Conservation (phyloP, 2,113 vertebrate genomes). For the Danionella cerebrum region DNA sequence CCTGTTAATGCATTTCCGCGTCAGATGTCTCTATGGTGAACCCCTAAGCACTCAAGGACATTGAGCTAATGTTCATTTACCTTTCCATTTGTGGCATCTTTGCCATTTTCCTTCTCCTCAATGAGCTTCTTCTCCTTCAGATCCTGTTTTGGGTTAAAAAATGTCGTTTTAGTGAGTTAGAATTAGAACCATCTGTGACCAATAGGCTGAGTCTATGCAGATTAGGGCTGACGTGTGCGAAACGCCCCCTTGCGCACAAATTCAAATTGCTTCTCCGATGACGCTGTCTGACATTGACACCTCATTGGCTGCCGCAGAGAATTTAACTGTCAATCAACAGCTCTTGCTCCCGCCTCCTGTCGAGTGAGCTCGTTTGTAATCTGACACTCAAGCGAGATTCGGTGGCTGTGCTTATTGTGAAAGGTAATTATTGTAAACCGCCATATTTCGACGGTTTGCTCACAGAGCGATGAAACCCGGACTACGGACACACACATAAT, state of each 20-base stretch:
- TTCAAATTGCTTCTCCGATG: slow-evolving; percentile 11
- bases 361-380: slow-evolving; percentile 60
- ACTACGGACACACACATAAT: slow-evolving; percentile 24
- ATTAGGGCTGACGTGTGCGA: background rate
- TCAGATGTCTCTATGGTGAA: background rate
- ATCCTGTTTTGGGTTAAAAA: slow-evolving; percentile 67
- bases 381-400: slow-evolving; percentile 58
- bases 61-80: slow-evolving; percentile 37
- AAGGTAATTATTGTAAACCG: slow-evolving; percentile 27
- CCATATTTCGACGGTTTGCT: slow-evolving; percentile 57
- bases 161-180: background rate
- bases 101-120: slow-evolving; percentile 92
- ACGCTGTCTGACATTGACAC: slow-evolving; percentile 44
- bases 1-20: slow-evolving; percentile 37
- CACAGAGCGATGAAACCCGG: slow-evolving; percentile 48
- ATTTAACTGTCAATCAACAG: slow-evolving; percentile 37
- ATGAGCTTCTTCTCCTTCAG: slow-evolving; percentile 93
- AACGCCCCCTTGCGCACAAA: slow-evolving; percentile 9
- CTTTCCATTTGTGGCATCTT: slow-evolving; percentile 88
- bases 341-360: slow-evolving; percentile 42
- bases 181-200: background rate
- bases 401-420: slow-evolving; percentile 63
- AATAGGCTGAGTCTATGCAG: background rate
- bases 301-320: slow-evolving; percentile 44
- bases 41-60: background rate